Evolutionary conservation across 1,140 invertebrate species (phyloP), one percentile per base, ranked within the genome.

Genomic region (Drosophila sechellia): DNA sequence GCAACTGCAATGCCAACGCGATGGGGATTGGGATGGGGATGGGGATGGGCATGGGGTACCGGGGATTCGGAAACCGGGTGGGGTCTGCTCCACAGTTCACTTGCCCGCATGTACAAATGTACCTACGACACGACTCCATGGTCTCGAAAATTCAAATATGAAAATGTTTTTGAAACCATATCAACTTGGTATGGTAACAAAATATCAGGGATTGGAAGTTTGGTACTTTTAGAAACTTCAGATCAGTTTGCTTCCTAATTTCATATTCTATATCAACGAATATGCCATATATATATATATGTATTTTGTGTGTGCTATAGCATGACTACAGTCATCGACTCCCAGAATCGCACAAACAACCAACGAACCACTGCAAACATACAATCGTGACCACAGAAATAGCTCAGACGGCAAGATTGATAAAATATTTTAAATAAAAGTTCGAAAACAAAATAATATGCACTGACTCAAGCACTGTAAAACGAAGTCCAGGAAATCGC

Each of bases 1-100:
- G 61, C 57, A 80, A 57, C 68, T 63, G 64, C 64, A 73, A 63
- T 70, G 40, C 76, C 65, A 60, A 31, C 10, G 49, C 48, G 27
- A 37, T 22, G 37, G 17, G 27, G 17, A 40, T 6, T 20, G 13
- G 5, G 5, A 13, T 8, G 3, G 27, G 35, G 43, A 56, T 1
- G 25, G 13, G 5, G 5, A 27, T 27, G 27, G 27, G 35, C 46
- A 56, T 50, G 27, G 63, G 61, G 63, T 22, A 17, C 0, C 8
- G 25, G 13, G 40, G 48, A 56, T 49, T 49, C 69, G 61, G 63
- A 45, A 42, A 53, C 46, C 70, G 71, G 56, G 59, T 37, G 59
- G 57, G 54, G 37, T 42, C 56, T 20, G 17, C 55, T 59, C 60
- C 27, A 27, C 60, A 66, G 63, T 64, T 68, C 64, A 50, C 77